Evolutionary conservation across 2,113 vertebrate species (phyloP).

Genomic region (Menidia beryllina): DNA sequence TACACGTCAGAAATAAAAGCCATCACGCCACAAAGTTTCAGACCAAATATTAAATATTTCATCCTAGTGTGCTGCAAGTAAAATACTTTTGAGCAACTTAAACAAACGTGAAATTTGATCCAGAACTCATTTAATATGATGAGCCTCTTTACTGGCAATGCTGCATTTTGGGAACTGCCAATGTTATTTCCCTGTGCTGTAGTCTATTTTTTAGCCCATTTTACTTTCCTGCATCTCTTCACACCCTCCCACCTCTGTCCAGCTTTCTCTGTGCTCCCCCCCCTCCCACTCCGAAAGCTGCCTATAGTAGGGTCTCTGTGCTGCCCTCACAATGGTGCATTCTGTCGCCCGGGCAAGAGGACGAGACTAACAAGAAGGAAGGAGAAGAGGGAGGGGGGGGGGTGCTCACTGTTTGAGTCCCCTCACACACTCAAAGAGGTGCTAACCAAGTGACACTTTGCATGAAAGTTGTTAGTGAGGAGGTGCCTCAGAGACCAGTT

Average conservation of each 20-base stretch:
- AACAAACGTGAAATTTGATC: neutral
- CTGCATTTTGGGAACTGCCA: neutral
- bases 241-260: constrained; percentile 33
- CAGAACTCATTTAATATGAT: neutral
- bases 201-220: neutral
- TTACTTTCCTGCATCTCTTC: constrained; percentile 28
- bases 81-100: too few species aligned
- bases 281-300: constrained; percentile 57
- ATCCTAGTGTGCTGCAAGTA: too few species aligned
- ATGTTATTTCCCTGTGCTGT: constrained; percentile 8
- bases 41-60: too few species aligned
- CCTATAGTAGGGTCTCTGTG: constrained; percentile 79
- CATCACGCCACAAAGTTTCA: too few species aligned
- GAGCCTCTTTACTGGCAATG: neutral
- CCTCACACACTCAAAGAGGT: constrained; percentile 49
- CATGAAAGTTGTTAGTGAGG: constrained; percentile 5
- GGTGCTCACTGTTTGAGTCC: constrained; percentile 15
- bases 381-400: constrained; percentile 30
- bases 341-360: constrained; percentile 68
- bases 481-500: neutral
- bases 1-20: too few species aligned
- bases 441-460: constrained; percentile 45
- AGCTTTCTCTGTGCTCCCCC: constrained; percentile 24
- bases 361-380: constrained; percentile 45
- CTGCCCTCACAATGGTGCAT: constrained; percentile 72